Evolutionary conservation across 2,888 invertebrate genomes (phyloP), one percentile per base, ranked within the genome.

Genomic region (Diarsia brunnea): DNA sequence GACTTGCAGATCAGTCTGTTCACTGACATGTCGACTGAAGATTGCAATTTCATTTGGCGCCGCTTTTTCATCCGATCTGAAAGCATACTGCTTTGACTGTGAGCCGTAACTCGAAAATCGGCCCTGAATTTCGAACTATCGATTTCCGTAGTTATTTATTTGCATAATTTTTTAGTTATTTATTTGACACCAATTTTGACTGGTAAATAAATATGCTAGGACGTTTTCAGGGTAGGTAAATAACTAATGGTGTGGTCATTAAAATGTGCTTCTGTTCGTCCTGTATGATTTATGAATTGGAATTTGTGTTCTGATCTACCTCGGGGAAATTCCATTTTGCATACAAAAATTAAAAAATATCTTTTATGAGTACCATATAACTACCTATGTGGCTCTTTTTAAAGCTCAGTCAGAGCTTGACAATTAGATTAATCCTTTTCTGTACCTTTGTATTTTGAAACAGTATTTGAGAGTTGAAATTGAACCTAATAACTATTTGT

Each of bases 1-100:
- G 82, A 83, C 85, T 85, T 83, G 82, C 82, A 85, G 85, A 83
- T 77, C 69, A 64, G 64, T 65, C 61, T 53, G 67, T 55, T 68
- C 61, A 61, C 53, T 65, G 82, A 83, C 82, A 81, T 63, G 70
- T 68, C 70, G 73, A 21, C 63, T 69, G 65, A 69, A 73, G 82
- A 82, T 82, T 71, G 73, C 73, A 83, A 83, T 85, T 81, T 73
- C 73, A 77, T 73, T 77, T 73, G 27, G 51, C 58, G 58, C 68
- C 61, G 68, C 60, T 69, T 64, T 81, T 82, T 81, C 85, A 71
- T 69, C 70, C 66, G 43, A 49, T 58, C 27, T 73, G 68, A 77
- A 82, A 77, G 82, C 82, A n/a, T 43, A 43, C 43, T 53, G 64
- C 69, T 81, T 73, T 81, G 51, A 84, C 24, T 69, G 12, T 58